Percentiles rank a stretch among this genome's conserved stretches.
These are phyloP conservation scores for Euplagia quadripunctaria DNA, from an alignment of 2,888 invertebrate genomes.

Conservation along the genomic window DNA sequence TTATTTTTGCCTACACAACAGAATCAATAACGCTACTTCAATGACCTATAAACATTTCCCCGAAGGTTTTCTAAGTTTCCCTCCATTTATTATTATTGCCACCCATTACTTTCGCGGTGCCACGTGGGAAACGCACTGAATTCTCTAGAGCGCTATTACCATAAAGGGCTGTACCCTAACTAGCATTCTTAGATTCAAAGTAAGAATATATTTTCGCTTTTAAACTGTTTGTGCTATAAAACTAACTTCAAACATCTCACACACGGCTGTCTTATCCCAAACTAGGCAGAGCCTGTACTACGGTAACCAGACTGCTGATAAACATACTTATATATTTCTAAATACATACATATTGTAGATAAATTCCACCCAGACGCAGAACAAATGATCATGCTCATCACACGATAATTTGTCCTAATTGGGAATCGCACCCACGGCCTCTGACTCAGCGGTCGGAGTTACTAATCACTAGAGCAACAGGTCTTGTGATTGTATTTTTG, in stretches of 20 bases:
- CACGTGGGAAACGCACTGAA: conserved; percentile 49
- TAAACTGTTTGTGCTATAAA: not conserved
- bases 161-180: conserved; percentile 52
- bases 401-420: no score
- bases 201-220: not conserved
- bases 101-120: conserved; percentile 56
- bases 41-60: conserved; percentile 57
- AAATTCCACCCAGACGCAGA: no score
- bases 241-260: not conserved
- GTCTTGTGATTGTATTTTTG: no score
- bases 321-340: no score
- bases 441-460: no score
- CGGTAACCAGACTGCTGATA: no score
- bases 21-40: conserved; percentile 51
- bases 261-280: no score
- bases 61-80: conserved; percentile 45
- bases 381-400: no score
- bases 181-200: conserved; percentile 41
- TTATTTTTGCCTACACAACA: conserved; percentile 46
- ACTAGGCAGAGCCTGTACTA: no score
- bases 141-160: conserved; percentile 63
- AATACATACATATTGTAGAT: no score
- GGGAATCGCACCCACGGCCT: no score
- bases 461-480: no score
- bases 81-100: conserved; percentile 63